Evolutionary conservation across 2,797 vertebrate species (phyloP).

Genomic region (Taenioides sp.): DNA sequence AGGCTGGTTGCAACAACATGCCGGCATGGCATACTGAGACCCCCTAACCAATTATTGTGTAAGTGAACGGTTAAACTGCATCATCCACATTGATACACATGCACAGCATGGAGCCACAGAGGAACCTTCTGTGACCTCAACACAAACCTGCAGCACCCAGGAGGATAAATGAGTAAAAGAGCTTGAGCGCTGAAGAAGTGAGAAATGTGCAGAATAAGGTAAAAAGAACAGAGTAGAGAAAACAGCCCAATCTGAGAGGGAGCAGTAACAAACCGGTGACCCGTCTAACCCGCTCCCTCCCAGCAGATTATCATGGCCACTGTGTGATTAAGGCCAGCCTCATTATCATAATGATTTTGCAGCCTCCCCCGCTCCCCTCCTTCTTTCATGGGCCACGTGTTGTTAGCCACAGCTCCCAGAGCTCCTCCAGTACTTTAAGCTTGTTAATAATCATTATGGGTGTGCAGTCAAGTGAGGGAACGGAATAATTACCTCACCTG

Average conservation of each 20-base stretch:
- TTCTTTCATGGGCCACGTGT: constrained; percentile 71
- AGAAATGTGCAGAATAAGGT: constrained; percentile 35
- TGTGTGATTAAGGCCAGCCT: constrained; percentile 84
- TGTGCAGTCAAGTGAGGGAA: constrained; percentile 94
- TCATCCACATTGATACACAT: constrained; percentile 49
- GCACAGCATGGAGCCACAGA: constrained; percentile 33
- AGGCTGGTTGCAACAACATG: neutral
- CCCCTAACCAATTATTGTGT: constrained; percentile 28
- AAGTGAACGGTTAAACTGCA: constrained; percentile 47
- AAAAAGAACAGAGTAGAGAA: constrained; percentile 35
- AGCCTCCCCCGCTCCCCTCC: constrained; percentile 66
- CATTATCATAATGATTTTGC: constrained; percentile 97
- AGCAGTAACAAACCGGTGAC: constrained; percentile 79
- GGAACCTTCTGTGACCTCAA: constrained; percentile 29
- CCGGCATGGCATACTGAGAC: constrained; percentile 15
- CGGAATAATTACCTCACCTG: constrained; percentile 98
- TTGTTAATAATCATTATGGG: constrained; percentile 99
- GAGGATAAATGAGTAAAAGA: constrained; percentile 16
- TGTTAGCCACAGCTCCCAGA: constrained; percentile 92
- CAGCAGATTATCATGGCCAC: constrained; percentile 87
- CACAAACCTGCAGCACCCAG: constrained; percentile 24
- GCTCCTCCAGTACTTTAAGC: constrained; percentile 91
- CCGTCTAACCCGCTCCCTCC: constrained; percentile 79
- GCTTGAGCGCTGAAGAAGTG: constrained; percentile 13
- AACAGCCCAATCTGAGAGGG: constrained; percentile 37